Percentiles rank a stretch among this genome's conserved stretches.
These are phyloP conservation scores for Calyptomena viridis DNA, from an alignment of 2,113 vertebrate species.

Conservation along the genomic window DNA sequence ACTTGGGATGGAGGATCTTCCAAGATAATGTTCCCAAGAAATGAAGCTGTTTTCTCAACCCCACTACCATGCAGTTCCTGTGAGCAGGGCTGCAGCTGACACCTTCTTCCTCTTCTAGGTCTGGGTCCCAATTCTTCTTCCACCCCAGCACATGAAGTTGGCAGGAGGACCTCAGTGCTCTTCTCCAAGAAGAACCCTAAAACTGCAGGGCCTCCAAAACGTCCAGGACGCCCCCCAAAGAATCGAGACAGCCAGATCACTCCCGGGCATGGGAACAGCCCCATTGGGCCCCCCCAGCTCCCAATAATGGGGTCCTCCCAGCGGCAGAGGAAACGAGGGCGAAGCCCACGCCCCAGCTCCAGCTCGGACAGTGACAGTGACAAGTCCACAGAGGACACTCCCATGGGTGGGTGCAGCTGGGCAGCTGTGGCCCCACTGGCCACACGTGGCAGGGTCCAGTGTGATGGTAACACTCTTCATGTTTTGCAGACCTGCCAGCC, in stretches of 20 bases:
- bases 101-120: conserved; percentile 66
- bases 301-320: conserved; percentile 80
- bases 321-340: conserved; percentile 88
- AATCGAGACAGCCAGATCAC: conserved; percentile 87
- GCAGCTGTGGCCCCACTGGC: fast-evolving
- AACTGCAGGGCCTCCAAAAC: conserved; percentile 91
- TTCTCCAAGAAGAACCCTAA: conserved; percentile 99
- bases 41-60: neutral
- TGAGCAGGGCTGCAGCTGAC: neutral
- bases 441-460: fast-evolving
- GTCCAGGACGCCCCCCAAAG: conserved; percentile 94
- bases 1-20: neutral
- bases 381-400: conserved; percentile 76
- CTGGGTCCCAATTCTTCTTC: conserved; percentile 87
- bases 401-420: conserved; percentile 73
- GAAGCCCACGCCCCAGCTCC: conserved; percentile 90
- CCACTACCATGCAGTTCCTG: fast-evolving
- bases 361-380: conserved; percentile 96
- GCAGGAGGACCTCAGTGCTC: conserved; percentile 94
- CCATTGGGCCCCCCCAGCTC: conserved; percentile 92
- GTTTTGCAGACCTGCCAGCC: conserved; percentile 84
- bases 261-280: conserved; percentile 83
- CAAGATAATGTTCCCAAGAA: neutral
- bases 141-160: conserved; percentile 90
- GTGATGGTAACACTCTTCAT: neutral